Evolutionary conservation across 2,888 invertebrate genomes (phyloP), one percentile per base, ranked within the genome.

Genomic region (Pherbina coryleti): DNA sequence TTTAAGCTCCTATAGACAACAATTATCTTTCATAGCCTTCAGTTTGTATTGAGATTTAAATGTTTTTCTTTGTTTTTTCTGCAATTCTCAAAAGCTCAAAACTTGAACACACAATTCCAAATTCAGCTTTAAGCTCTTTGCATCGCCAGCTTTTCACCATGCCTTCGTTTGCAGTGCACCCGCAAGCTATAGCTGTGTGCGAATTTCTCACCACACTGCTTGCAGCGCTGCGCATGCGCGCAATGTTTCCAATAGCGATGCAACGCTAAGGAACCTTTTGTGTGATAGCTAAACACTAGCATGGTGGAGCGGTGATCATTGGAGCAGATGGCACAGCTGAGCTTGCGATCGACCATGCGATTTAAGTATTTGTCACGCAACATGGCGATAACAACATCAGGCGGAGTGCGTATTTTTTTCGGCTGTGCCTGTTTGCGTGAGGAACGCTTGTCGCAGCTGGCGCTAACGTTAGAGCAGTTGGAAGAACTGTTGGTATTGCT

Each of bases 181-280:
- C 83, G 84, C 70, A 89, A 84, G 79, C 87, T 89, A 82, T 87
- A 88, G 72, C 82, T 83, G 75, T 84, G 83, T 80, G 82, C 83
- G 79, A 89, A 89, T 75, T 82, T 80, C 77, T 82, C 81, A 49
- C 82, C 82, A 81, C 89, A 89, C 76, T 83, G 82, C 37, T 78
- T 76, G 57, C 89, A 89, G 37, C 82, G 82, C 74, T 81, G 80
- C 53, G 80, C 74, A 17, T 79, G 79, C 57, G 81, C 77, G 5
- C 84, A 79, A 82, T 92, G 92, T 77, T 90, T 89, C 92, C 92
- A 92, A 31, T 90, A 82, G 17, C 88, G 87, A 85, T 92, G 92
- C 76, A 92, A 83, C 1, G 90, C 85, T 77, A 92, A 84, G 0
- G 91, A 91, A 62, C 89, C 89, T 51, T 87, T 88, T 3, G 90